Conservation (phyloP, 2,888 invertebrate species). For the Himalopsyche tibetana region DNA sequence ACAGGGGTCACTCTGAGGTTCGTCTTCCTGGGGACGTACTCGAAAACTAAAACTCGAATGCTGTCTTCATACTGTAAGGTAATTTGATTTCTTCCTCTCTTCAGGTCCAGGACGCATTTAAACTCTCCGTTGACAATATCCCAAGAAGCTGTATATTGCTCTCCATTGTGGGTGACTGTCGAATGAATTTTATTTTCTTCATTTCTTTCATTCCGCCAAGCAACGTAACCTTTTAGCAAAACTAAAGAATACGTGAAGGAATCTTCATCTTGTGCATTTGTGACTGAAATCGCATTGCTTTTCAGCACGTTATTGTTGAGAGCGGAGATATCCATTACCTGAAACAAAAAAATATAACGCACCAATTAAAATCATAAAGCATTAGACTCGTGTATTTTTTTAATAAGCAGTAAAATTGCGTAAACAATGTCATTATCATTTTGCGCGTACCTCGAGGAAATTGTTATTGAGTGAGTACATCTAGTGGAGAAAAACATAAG, state of each 20-base stretch:
- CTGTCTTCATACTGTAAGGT: constrained; percentile 77
- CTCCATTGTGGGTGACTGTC: constrained; percentile 70
- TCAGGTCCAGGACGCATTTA: constrained; percentile 81
- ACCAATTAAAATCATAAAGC: too few relatives aligned
- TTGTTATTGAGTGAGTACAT: constrained; percentile 15
- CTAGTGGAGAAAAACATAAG: constrained; percentile 15
- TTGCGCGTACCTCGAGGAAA: constrained; percentile 22
- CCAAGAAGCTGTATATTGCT: constrained; percentile 76
- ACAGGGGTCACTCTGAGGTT: constrained; percentile 85
- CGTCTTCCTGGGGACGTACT: constrained; percentile 78
- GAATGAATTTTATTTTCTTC: constrained; percentile 73
- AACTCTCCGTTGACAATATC: constrained; percentile 82
- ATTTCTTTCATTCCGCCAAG: constrained; percentile 70
- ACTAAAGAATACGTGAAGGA: constrained; percentile 79
- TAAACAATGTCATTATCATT: constrained; percentile 17
- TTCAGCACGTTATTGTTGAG: constrained; percentile 68
- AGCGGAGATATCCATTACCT: constrained; percentile 65
- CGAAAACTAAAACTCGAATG: constrained; percentile 74
- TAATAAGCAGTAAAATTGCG: not conserved
- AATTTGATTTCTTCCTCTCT: constrained; percentile 80
- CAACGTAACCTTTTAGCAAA: constrained; percentile 79
- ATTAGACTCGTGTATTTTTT: too few relatives aligned
- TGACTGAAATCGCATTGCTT: constrained; percentile 69
- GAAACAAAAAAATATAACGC: constrained; percentile 40
- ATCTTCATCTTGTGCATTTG: constrained; percentile 81